phyloP scores from a whole-genome alignment of 2,113 vertebrate species.

The Oryzias curvinotus region DNA sequence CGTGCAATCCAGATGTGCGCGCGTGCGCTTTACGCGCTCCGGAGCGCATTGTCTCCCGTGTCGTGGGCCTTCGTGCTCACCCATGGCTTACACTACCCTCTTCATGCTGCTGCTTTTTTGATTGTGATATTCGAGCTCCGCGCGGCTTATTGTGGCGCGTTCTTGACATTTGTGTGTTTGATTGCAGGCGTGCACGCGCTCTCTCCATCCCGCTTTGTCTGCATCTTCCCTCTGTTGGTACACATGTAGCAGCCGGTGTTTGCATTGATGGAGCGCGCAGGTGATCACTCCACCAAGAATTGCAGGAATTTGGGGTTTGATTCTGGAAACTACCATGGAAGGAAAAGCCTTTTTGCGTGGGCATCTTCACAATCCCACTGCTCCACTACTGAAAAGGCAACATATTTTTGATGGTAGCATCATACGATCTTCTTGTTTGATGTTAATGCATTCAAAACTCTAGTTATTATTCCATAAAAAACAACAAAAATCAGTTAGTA shows the following conservation, averaged over 20 bases:
- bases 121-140: conserved; percentile 47
- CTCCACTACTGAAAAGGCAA: too few relatives aligned
- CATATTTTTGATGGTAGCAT: too few relatives aligned
- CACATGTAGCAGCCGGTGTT: conserved; percentile 50
- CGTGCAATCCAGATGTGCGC: conserved; percentile 84
- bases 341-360: conserved; percentile 35
- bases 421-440: too few relatives aligned
- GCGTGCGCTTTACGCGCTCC: conserved; percentile 58
- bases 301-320: conserved; percentile 23
- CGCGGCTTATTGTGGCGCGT: conserved; percentile 52
- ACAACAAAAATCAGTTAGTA: too few relatives aligned
- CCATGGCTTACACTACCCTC: conserved; percentile 21
- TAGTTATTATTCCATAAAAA: too few relatives aligned
- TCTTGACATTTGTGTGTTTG: conserved; percentile 2
- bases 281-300: conserved; percentile 24
- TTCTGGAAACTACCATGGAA: conserved; percentile 31
- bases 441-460: too few relatives aligned
- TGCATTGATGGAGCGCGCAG: conserved; percentile 24
- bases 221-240: conserved; percentile 76
- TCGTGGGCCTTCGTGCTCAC: not conserved
- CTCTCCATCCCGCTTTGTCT: conserved; percentile 75
- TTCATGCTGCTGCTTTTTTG: conserved; percentile 29
- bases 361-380: too few relatives aligned
- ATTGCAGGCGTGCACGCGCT: conserved; percentile 15
- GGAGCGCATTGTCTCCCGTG: conserved; percentile 56